Base-by-base conservation (phyloP, 1,140 invertebrate genomes). In the Tetramorium simillimum region DNA sequence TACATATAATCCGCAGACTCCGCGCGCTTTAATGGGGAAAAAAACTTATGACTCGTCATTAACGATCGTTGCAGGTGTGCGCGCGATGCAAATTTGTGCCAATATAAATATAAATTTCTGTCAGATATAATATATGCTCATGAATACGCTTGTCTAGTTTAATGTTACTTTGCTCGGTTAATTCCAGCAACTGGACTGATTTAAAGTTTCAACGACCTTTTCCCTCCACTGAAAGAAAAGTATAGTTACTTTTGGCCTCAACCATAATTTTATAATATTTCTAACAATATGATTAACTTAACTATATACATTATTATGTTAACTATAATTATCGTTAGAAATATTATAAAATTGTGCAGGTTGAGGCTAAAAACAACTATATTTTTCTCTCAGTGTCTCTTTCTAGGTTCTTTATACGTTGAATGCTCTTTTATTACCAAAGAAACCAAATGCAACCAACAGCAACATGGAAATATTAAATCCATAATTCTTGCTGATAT, bases 81-180 rank as follows among this genome's bases (percentile, higher is more conserved):
- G 37, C 37, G 58, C 24, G 33, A 77, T 63, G 40, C 24, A 46
- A 2, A 3, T 63, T 43, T 46, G 12, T 46, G 24, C 24, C 21
- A 6, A 33, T 16, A 14, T 6, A 24, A 77, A 62, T 77, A 33
- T 46, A 77, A 63, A 43, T 46, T 77, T 62, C 18, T 63, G 24
- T 63, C 40, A 14, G 9, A 28, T 60, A 14, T 43, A 46, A n/a
- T 16, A 33, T 14, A 62, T n/a, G 18, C 5, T 43, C 51, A 40
- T 58, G 37, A 43, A 12, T 9, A 33, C 4, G 40, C 12, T 18
- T 46, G 37, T 10, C 14, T 58, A 24, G 14, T 63, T 77, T 77
- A 77, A 62, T 62, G 16, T 77, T 40, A 73, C 33, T 73, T 76
- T 21, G n/a, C 18, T 75, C n/a, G 33, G 33, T 16, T 24, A 60